Base-by-base conservation (phyloP, 2,888 invertebrate species). In the Piscicola geometra region DNA sequence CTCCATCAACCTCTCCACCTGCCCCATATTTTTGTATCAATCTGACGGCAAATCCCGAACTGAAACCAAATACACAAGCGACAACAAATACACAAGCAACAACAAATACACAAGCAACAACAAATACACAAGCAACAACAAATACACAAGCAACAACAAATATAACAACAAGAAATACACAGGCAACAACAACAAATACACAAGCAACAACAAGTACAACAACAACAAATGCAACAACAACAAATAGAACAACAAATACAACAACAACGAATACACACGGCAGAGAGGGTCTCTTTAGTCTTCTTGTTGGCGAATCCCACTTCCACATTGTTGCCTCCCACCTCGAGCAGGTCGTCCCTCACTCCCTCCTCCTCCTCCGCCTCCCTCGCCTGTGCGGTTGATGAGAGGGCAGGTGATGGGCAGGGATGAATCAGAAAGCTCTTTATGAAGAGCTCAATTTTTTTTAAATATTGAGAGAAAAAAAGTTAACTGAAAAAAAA, bases 1-100 rank as follows among this genome's bases (percentile, higher is more conserved):
- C 85, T 98, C 97, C 81, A 96, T 87, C 79, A 99, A 90, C 73
- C 91, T 90, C 84, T 98, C 98, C 36, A 95, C 93, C 89, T 89
- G 79, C 12, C 60, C n/a, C 9, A 73, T 18, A 64, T n/a, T n/a
- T n/a, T n/a, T n/a, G n/a, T n/a, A n/a, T n/a, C n/a, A n/a, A 64
- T 9, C 30, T 12, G 9, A 15, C 12, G 9, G 9, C 64, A 64
- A 64, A 64, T n/a, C 30, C 12, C n/a, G 12, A 21, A 64, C n/a
- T 28, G 9, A 64, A 64, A 64, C 9, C 9, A n/a, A 25, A 12
- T 9, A 64, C 12, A 12, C n/a, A n/a, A n/a, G n/a, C n/a, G n/a
- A n/a, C n/a, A n/a, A n/a, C n/a, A n/a, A n/a, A n/a, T n/a, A n/a
- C n/a, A n/a, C n/a, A n/a, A n/a, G n/a, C n/a, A n/a, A n/a, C n/a